Evolutionary conservation across 2,797 vertebrate species (phyloP).

Genomic region (Gadopsis marmoratus): DNA sequence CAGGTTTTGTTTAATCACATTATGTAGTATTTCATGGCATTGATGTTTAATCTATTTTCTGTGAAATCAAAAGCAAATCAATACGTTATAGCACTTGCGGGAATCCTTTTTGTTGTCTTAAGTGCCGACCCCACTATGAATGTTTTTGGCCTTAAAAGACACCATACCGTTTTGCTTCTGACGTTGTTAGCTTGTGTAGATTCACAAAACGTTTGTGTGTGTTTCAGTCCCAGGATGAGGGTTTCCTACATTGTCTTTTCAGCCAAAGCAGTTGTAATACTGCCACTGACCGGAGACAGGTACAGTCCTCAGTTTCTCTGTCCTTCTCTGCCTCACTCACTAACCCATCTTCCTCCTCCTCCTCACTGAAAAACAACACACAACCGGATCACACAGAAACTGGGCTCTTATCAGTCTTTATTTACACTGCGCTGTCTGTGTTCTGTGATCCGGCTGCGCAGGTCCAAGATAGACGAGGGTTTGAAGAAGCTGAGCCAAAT

Average conservation of each 20-base stretch:
- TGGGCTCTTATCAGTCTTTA: conserved; percentile 15
- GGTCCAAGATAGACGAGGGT: conserved; percentile 87
- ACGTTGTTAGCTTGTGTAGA: background rate
- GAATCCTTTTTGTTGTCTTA: background rate
- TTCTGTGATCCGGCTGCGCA: conserved; percentile 40
- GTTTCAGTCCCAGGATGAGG: conserved; percentile 78
- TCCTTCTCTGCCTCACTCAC: background rate
- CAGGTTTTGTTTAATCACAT: background rate
- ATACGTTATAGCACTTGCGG: background rate
- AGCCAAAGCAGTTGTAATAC: conserved; percentile 85
- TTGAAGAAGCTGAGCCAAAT: conserved; percentile 88
- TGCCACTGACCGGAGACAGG: conserved; percentile 90
- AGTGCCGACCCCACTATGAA: background rate
- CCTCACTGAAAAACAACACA: background rate
- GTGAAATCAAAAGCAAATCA: background rate
- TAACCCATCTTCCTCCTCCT: background rate
- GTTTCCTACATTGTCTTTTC: conserved; percentile 85
- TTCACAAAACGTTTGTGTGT: conserved; percentile 8
- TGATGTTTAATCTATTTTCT: background rate
- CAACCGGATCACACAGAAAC: conserved; percentile 16
- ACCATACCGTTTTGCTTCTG: background rate
- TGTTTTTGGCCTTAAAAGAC: background rate
- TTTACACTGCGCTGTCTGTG: conserved; percentile 2
- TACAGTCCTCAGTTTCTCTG: conserved; percentile 55
- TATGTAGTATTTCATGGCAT: background rate